phyloP scores from a whole-genome alignment of 2,888 invertebrate species.

The Kryphioiulus occultus region DNA sequence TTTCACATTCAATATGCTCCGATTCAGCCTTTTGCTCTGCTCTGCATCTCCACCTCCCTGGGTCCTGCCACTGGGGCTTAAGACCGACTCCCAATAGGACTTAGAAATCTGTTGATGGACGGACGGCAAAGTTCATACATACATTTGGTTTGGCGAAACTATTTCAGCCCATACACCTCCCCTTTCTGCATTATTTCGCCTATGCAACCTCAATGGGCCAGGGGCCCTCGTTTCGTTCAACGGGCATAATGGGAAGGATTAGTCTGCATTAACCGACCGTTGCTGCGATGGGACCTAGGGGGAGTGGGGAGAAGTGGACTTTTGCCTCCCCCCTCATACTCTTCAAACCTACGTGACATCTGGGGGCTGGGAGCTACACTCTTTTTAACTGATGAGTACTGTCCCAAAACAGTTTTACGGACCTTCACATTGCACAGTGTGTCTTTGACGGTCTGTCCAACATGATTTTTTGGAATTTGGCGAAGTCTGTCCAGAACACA shows the following conservation, averaged over 20 bases:
- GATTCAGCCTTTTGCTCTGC: constrained; percentile 6
- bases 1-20: constrained; percentile 34
- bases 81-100: constrained; percentile 18
- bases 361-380: not conserved
- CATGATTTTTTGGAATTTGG: not conserved
- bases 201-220: constrained; percentile 29
- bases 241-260: constrained; percentile 32
- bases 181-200: constrained; percentile 27
- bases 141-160: constrained; percentile 32
- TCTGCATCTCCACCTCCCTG: constrained; percentile 24
- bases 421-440: not conserved
- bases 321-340: not conserved
- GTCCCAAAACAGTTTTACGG: not conserved
- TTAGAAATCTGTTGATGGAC: constrained; percentile 34
- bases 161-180: constrained; percentile 21
- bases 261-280: constrained; percentile 3
- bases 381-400: not conserved
- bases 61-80: not conserved
- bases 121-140: constrained; percentile 38
- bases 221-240: constrained; percentile 32
- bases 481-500: too few relatives aligned
- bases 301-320: not conserved
- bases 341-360: not conserved
- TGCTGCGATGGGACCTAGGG: not conserved
- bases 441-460: too few relatives aligned